Base-by-base conservation (phyloP, 2,888 invertebrate genomes). In the Odontocerum albicorne region DNA sequence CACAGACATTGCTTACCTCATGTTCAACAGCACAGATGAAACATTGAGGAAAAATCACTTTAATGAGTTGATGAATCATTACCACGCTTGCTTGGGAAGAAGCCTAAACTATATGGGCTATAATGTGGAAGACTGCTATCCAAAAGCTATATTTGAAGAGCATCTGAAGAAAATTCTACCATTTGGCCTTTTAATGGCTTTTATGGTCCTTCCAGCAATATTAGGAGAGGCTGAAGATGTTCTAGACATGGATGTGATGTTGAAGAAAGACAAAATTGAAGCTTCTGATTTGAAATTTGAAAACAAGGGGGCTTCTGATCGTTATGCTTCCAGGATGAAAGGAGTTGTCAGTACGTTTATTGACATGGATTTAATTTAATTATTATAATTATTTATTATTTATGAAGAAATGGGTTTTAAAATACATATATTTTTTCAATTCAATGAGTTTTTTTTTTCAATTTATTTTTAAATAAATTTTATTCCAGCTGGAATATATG, bases 181-280 rank as follows among this genome's bases (percentile, higher is more conserved):
- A 2, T 59, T 36, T 16, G 61, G 61, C 8, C 44, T 61, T 2
- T 10, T 59, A 1, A 47, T 54, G 39, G 47, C 56, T 1, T 49
- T 52, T 12, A 32, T 55, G 15, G 13, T 49, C 4, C 15, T 55
- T 10, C 60, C 55, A 1, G 19, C 49, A 3, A 43, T 56, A 13
- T 22, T 61, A 12, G 55, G 55, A 3, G 60, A 58, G 38, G 49
- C 22, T n/a, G 58, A 55, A 15, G 60, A 61, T 31, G 46, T 56
- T 4, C 32, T 22, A 1, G 57, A 57, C 44, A 43, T 58, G 38
- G 52, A 57, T 4, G 38, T 19, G 3, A 15, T 61, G 13, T n/a
- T 55, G 2, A 36, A 42, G n/a, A 61, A 58, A 31, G 60, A 61
- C 4, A 22, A 20, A 3, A 4, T 58, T 13, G 43, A 53, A 6